Percentiles rank a stretch among this genome's conserved stretches.
phyloP scores from a whole-genome alignment of 2,797 vertebrate genomes.

The Eurystomus glaucurus region DNA sequence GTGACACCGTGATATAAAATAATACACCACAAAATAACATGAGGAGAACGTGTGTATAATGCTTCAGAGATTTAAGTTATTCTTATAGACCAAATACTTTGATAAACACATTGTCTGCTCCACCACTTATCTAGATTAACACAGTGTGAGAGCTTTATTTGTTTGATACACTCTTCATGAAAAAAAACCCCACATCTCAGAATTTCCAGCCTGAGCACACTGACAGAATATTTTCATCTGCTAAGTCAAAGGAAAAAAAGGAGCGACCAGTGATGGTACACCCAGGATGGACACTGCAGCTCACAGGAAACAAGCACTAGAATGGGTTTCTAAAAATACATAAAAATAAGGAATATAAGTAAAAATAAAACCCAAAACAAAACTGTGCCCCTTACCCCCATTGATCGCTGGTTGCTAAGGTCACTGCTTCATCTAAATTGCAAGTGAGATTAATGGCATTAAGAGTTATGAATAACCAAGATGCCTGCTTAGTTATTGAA shows the following conservation, averaged over 20 bases:
- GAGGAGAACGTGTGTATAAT: not conserved
- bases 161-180: not conserved
- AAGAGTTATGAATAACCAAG: slow-evolving; percentile 37
- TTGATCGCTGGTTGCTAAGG: not conserved
- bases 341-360: not conserved
- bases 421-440: slow-evolving; percentile 49
- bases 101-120: not conserved
- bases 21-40: not conserved
- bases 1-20: not conserved
- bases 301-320: not conserved
- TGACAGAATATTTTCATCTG: not conserved
- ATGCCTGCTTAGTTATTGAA: slow-evolving; percentile 23
- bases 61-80: not conserved
- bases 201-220: not conserved
- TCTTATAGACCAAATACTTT: not conserved
- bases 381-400: not conserved
- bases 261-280: not conserved
- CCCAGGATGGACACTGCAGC: not conserved
- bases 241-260: not conserved
- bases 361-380: not conserved
- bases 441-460: slow-evolving; percentile 36
- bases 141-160: not conserved
- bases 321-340: not conserved
- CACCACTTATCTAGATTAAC: not conserved
- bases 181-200: not conserved